These are phyloP conservation scores for Lamellibrachia luymesi DNA, from an alignment of 1,140 invertebrate species.

Conservation along the genomic window DNA sequence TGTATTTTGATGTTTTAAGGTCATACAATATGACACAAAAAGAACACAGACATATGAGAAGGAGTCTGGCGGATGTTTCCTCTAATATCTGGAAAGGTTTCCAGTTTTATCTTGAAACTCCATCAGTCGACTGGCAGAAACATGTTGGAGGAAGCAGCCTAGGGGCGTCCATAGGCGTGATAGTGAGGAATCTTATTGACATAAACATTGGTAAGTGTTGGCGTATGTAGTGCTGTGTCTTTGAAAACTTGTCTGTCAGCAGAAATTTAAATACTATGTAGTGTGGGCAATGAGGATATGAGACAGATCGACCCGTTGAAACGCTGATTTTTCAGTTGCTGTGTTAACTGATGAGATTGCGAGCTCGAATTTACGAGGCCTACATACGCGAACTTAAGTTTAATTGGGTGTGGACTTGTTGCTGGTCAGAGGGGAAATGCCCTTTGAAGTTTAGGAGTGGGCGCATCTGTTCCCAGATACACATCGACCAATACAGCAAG, in stretches of 20 bases:
- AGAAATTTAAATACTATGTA: not conserved
- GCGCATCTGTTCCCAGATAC: too few relatives aligned
- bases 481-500: too few relatives aligned
- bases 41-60: conserved; percentile 13
- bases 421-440: too few relatives aligned
- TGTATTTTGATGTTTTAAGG: not conserved
- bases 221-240: not conserved
- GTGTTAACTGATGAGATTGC: too few relatives aligned
- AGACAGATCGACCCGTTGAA: not conserved
- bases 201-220: conserved; percentile 9
- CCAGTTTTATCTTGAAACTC: not conserved
- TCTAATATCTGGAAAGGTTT: not conserved
- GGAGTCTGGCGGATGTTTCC: not conserved
- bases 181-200: not conserved
- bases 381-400: too few relatives aligned
- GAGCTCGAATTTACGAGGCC: too few relatives aligned
- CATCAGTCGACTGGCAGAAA: conserved; percentile 1
- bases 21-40: not conserved
- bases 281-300: not conserved
- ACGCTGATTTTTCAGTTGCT: too few relatives aligned
- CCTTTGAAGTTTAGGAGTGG: too few relatives aligned
- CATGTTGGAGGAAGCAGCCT: conserved; percentile 2
- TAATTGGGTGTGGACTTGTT: too few relatives aligned
- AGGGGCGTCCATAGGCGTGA: not conserved
- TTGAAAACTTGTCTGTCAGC: not conserved